Evolutionary conservation across 64 coral and sea anemone genomes (phyloP).

Genomic region (Trachythela sp.): DNA sequence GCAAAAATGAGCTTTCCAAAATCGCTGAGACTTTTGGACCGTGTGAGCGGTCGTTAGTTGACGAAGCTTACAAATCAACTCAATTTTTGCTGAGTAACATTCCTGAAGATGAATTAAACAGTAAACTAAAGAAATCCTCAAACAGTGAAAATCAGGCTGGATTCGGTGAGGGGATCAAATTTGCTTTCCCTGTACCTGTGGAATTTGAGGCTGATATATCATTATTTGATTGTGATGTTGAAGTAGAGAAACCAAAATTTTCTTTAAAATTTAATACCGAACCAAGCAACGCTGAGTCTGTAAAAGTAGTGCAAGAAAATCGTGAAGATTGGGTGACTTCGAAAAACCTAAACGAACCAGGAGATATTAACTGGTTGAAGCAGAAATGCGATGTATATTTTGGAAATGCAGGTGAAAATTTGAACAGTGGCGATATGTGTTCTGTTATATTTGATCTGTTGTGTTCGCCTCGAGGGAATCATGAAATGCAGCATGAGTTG

Average conservation of each 20-base stretch:
- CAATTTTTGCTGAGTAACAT: neutral
- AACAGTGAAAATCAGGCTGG: constrained; percentile 26
- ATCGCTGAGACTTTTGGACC: neutral
- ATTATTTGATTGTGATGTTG: constrained; percentile 49
- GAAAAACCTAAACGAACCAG: neutral
- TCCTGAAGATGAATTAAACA: constrained; percentile 3
- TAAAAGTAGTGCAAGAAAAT: neutral
- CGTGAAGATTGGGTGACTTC: neutral
- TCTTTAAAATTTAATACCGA: constrained; percentile 17
- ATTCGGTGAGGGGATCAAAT: constrained; percentile 2
- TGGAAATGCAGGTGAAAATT: constrained; percentile 32
- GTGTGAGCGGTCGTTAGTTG: neutral
- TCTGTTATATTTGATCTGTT: constrained; percentile 95
- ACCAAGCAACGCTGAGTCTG: neutral
- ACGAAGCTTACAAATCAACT: neutral
- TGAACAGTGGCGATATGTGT: constrained; percentile 67
- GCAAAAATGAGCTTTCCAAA: neutral
- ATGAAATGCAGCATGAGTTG: constrained; percentile 85
- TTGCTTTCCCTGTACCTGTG: constrained; percentile 7
- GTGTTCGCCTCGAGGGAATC: constrained; percentile 69
- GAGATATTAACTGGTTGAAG: constrained; percentile 69
- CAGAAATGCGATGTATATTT: constrained; percentile 66
- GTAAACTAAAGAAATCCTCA: constrained; percentile 42
- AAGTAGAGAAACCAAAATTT: constrained; percentile 55
- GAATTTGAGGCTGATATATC: constrained; percentile 41